Evolutionary conservation across 64 coral and sea anemone species (phyloP).

Genomic region (Montipora sp.): DNA sequence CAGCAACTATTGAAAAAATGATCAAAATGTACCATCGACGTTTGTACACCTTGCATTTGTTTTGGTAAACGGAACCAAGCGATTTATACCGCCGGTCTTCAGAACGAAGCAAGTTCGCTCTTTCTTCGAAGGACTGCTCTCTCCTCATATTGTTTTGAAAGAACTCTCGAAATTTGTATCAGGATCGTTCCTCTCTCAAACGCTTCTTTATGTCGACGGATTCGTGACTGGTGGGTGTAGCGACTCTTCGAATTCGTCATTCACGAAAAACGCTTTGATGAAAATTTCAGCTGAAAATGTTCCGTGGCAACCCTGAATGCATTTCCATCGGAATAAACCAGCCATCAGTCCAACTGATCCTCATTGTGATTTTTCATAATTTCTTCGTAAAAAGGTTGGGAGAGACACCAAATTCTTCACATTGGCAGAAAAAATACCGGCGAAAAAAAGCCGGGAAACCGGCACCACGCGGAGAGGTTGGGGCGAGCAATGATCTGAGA

Average conservation of each 20-base stretch:
- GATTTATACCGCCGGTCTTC: constrained; percentile 73
- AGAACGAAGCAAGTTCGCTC: constrained; percentile 75
- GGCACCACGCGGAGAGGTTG: no score
- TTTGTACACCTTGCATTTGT: constrained; percentile 91
- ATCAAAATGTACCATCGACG: constrained; percentile 94
- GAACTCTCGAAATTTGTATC: background rate
- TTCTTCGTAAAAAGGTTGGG: no score
- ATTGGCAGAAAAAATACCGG: no score
- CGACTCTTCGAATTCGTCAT: background rate
- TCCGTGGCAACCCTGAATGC: no score
- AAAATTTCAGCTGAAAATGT: no score
- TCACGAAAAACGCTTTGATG: background rate
- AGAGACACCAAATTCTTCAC: no score
- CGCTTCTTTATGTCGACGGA: background rate
- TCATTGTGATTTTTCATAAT: no score
- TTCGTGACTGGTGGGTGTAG: no score
- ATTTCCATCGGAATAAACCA: no score
- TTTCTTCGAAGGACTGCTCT: constrained; percentile 76
- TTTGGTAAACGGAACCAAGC: constrained; percentile 75
- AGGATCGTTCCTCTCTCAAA: background rate
- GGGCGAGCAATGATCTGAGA: no score
- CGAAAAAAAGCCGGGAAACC: no score
- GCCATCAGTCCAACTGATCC: no score
- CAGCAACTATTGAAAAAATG: constrained; percentile 83
- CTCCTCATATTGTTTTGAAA: background rate